These are phyloP conservation scores for Amazona ochrocephala DNA, from an alignment of 2,797 vertebrate species.

Conservation along the genomic window DNA sequence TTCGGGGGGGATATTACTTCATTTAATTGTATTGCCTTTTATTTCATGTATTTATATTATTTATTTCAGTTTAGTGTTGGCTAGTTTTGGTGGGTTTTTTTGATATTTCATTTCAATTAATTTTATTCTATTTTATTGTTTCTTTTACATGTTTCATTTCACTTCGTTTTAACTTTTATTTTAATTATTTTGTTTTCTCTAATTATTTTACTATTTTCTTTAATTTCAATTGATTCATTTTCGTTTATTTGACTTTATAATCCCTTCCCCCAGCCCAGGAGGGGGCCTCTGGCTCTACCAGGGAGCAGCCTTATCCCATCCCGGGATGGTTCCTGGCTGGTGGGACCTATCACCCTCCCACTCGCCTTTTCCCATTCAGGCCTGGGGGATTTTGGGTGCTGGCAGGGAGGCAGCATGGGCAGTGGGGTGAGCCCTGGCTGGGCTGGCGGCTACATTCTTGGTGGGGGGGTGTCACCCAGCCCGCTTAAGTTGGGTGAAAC, in stretches of 20 bases:
- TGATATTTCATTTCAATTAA: background rate
- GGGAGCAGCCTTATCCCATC: background rate
- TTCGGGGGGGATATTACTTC: rapidly evolving
- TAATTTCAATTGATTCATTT: background rate
- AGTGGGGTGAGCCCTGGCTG: background rate
- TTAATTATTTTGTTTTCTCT: rapidly evolving
- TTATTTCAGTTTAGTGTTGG: too few species aligned
- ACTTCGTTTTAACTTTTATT: background rate
- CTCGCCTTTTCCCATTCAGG: background rate
- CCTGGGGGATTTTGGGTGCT: background rate
- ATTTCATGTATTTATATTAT: background rate
- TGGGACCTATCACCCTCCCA: too few species aligned
- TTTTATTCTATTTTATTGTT: too few species aligned
- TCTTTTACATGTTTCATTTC: background rate
- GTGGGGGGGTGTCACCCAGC: background rate
- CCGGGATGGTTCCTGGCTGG: background rate
- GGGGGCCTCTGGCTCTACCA: background rate
- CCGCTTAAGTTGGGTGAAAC: background rate
- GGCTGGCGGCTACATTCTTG: background rate
- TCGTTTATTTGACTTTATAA: background rate
- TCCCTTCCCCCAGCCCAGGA: too few species aligned
- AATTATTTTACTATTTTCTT: background rate
- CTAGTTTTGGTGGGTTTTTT: too few species aligned
- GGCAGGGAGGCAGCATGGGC: background rate
- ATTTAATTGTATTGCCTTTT: too few species aligned